phyloP scores from a whole-genome alignment of 37 sponge, comb jelly and placozoan species.

The Geodia barretti region DNA sequence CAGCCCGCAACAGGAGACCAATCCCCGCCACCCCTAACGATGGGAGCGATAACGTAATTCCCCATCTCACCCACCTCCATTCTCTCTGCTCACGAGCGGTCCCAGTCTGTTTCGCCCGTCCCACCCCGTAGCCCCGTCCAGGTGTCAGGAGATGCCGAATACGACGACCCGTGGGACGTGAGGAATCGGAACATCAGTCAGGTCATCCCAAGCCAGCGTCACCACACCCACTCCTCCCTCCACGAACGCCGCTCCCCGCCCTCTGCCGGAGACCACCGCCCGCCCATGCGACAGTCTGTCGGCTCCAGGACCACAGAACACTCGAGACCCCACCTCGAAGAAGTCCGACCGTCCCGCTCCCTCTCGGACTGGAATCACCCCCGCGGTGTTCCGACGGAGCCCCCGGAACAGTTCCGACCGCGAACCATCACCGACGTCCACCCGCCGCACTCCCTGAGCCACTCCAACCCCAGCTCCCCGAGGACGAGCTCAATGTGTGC shows the following conservation, averaged over 20 bases:
- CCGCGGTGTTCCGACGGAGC: neutral
- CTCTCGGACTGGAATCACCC: neutral
- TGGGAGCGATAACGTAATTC: neutral
- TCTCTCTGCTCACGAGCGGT: conserved; percentile 11
- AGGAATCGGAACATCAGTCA: neutral
- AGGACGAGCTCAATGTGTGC: neutral
- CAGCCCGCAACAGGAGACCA: neutral
- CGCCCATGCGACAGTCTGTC: neutral
- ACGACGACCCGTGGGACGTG: conserved; percentile 81
- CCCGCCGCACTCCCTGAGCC: neutral
- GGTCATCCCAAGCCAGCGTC: neutral
- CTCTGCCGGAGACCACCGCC: neutral
- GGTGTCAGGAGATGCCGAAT: conserved; percentile 21
- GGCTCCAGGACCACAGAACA: neutral
- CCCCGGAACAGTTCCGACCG: neutral
- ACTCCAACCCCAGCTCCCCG: neutral
- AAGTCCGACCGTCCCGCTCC: neutral
- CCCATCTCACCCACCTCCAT: conserved; percentile 31
- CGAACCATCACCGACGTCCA: neutral
- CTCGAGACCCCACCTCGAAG: neutral
- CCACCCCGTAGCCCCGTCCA: neutral
- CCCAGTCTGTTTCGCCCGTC: conserved; percentile 25
- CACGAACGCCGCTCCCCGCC: neutral
- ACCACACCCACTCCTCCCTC: neutral
- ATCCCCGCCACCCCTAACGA: conserved; percentile 1